Percentiles rank a stretch among this genome's conserved stretches.
Evolutionary conservation across 1,140 invertebrate genomes (phyloP).

Genomic region (Neotoxoptera formosana): DNA sequence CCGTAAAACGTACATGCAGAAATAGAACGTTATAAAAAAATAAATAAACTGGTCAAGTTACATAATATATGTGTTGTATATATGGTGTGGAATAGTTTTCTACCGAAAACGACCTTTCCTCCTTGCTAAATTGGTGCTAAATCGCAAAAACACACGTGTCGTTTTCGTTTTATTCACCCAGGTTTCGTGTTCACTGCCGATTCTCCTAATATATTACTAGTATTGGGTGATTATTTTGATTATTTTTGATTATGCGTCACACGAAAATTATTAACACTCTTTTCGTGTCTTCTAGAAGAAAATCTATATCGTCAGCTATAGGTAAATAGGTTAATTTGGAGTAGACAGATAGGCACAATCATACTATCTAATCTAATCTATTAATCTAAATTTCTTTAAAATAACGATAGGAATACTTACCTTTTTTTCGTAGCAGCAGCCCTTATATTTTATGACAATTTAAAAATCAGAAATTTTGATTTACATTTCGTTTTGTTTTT

Average conservation of each 20-base stretch:
- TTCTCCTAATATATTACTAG: neutral
- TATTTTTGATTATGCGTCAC: too few relatives aligned
- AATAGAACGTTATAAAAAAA: neutral
- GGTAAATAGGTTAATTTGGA: neutral
- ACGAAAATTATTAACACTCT: neutral
- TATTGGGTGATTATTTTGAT: neutral
- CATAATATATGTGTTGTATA: neutral
- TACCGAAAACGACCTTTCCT: neutral
- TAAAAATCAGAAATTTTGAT: neutral
- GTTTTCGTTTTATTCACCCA: neutral
- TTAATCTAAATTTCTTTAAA: neutral
- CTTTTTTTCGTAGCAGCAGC: neutral
- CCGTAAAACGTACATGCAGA: neutral
- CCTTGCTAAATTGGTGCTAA: neutral
- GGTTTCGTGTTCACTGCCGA: neutral
- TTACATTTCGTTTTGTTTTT: neutral
- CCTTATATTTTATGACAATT: neutral
- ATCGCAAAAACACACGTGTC: neutral
- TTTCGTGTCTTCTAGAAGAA: neutral
- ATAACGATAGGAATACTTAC: neutral
- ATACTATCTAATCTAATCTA: too few relatives aligned
- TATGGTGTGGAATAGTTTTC: neutral
- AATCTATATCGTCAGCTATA: neutral
- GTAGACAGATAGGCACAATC: neutral
- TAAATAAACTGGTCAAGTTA: neutral